Evolutionary conservation across 2,797 vertebrate species (phyloP).

Genomic region (Falco concolor): DNA sequence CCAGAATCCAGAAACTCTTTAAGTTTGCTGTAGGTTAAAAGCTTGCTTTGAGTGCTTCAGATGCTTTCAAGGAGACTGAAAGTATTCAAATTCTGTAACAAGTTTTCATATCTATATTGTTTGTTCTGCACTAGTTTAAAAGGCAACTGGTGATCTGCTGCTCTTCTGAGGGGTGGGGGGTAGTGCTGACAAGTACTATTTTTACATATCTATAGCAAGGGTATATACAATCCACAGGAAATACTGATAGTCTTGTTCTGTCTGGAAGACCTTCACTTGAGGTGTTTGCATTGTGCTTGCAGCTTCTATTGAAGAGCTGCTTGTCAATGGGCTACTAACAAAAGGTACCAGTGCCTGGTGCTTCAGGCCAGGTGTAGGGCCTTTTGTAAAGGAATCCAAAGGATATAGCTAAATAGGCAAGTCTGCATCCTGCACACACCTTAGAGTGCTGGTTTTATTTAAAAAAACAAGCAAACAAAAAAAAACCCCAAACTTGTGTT

Average conservation of each 20-base stretch:
- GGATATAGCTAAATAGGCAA: not conserved
- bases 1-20: not conserved
- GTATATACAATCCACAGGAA: not conserved
- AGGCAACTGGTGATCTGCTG: not conserved
- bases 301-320: not conserved
- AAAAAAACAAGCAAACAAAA: too few species aligned
- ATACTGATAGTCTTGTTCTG: not conserved
- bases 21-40: not conserved
- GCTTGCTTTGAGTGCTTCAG: not conserved
- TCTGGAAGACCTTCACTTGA: not conserved
- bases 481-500: not conserved
- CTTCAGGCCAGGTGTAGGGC: not conserved
- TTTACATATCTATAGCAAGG: not conserved
- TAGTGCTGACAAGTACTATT: accelerated
- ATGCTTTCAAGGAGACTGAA: not conserved
- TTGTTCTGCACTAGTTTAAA: not conserved
- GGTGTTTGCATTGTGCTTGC: not conserved
- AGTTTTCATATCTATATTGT: not conserved
- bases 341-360: not conserved
- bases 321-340: not conserved
- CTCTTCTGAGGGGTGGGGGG: not conserved
- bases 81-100: not conserved
- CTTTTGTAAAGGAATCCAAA: not conserved
- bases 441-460: too few species aligned
- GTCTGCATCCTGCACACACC: not conserved